Percentiles rank a stretch among this genome's conserved stretches.
Conservation (phyloP, 1,140 invertebrate genomes). For the Chelonus insularis region DNA sequence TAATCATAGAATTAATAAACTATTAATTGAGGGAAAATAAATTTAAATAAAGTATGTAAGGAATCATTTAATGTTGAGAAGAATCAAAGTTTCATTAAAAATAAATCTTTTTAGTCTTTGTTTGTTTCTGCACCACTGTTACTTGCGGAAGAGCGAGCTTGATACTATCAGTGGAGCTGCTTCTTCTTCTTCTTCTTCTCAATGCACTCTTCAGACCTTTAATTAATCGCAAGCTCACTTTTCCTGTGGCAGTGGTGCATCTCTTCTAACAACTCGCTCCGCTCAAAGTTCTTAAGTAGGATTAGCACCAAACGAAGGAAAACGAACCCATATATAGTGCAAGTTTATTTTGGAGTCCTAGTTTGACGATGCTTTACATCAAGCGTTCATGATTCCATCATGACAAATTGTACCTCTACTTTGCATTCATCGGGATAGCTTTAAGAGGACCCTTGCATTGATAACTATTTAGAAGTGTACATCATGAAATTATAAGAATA, state of each 20-base stretch:
- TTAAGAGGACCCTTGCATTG: too few species aligned
- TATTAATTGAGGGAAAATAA: neutral
- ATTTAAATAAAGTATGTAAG: conserved; percentile 15
- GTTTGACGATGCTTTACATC: too few species aligned
- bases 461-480: too few species aligned
- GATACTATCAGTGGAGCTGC: conserved; percentile 15
- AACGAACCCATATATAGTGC: too few species aligned
- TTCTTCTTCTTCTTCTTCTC: neutral
- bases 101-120: conserved; percentile 23
- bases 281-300: conserved; percentile 29
- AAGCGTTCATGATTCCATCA: too few species aligned
- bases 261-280: conserved; percentile 11
- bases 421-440: too few species aligned
- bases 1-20: too few species aligned
- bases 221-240: conserved; percentile 29
- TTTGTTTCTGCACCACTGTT: neutral
- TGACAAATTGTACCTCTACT: too few species aligned
- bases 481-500: too few species aligned
- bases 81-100: conserved; percentile 22
- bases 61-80: conserved; percentile 19
- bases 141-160: conserved; percentile 13
- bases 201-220: conserved; percentile 17
- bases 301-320: conserved; percentile 23
- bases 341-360: too few species aligned
- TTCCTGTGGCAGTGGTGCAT: conserved; percentile 14